These are phyloP conservation scores for Chelon auratus DNA, from an alignment of 2,797 vertebrate genomes.

Conservation along the genomic window DNA sequence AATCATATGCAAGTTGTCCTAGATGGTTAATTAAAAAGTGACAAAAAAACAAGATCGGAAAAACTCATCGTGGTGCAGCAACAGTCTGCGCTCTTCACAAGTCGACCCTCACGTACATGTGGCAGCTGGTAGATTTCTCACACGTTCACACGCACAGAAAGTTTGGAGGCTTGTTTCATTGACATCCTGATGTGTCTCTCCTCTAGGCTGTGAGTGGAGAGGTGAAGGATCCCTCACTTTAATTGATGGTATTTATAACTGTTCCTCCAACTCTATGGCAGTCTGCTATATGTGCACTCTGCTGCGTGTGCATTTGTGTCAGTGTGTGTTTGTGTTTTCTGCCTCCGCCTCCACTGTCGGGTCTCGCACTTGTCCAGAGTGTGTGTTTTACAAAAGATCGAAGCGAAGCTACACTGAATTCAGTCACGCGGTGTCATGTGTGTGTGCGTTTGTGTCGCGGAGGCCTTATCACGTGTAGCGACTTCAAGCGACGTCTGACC, in stretches of 20 bases:
- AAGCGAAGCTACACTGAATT: conserved; percentile 25
- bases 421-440: conserved; percentile 6
- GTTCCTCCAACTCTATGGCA: conserved; percentile 67
- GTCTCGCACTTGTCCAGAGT: conserved; percentile 41
- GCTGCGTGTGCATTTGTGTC: conserved; percentile 52
- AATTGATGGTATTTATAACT: conserved; percentile 83
- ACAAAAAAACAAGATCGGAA: not conserved
- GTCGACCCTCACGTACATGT: conserved; percentile 13
- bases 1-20: conserved; percentile 9
- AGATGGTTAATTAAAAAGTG: conserved; percentile 8
- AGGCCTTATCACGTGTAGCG: conserved; percentile 27
- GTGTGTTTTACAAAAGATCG: conserved; percentile 32
- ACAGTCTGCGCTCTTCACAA: conserved; percentile 12
- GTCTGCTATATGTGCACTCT: conserved; percentile 65
- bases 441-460: conserved; percentile 29
- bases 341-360: conserved; percentile 40
- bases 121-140: conserved; percentile 34
- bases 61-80: conserved; percentile 18
- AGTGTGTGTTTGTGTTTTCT: conserved; percentile 43
- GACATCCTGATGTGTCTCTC: conserved; percentile 77
- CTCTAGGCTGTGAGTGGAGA: conserved; percentile 80
- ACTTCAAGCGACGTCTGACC: conserved; percentile 19
- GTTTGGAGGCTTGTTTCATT: conserved; percentile 56
- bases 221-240: conserved; percentile 77
- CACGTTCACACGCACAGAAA: conserved; percentile 16